Conservation (phyloP, 2,113 vertebrate species). For the Seriola aureovittata region DNA sequence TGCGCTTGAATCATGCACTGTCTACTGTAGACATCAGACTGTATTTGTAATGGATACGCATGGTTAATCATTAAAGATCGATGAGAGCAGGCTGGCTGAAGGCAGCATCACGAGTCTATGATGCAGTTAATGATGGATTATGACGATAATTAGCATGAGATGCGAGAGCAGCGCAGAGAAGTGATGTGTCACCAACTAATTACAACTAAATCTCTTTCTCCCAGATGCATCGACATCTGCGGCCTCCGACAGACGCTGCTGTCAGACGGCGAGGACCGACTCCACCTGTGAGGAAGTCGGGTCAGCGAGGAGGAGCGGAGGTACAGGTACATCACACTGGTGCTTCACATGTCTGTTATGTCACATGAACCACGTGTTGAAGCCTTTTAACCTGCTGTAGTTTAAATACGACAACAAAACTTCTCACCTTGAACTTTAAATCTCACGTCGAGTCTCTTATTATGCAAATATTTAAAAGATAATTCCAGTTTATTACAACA, state of each 20-base stretch:
- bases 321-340: background rate
- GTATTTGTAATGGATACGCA: constrained; percentile 13
- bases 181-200: constrained; percentile 55
- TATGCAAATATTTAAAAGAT: too few species aligned
- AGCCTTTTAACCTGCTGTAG: background rate
- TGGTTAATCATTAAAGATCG: constrained; percentile 54
- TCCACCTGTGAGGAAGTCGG: background rate
- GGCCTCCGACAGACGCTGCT: constrained; percentile 33
- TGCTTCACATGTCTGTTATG: too few species aligned
- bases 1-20: background rate
- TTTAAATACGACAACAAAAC: too few species aligned
- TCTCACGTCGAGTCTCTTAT: too few species aligned
- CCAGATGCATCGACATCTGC: constrained; percentile 38
- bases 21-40: constrained; percentile 1
- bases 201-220: constrained; percentile 21
- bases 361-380: too few species aligned
- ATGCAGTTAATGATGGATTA: constrained; percentile 49
- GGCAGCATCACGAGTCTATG: background rate
- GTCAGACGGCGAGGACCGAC: background rate
- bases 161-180: constrained; percentile 15
- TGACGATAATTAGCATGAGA: constrained; percentile 44
- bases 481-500: too few species aligned
- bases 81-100: constrained; percentile 10
- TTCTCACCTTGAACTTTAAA: too few species aligned
- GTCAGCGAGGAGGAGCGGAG: too few species aligned